Conservation (phyloP, 1,140 invertebrate genomes). For the Caenorhabditis brenneri region DNA sequence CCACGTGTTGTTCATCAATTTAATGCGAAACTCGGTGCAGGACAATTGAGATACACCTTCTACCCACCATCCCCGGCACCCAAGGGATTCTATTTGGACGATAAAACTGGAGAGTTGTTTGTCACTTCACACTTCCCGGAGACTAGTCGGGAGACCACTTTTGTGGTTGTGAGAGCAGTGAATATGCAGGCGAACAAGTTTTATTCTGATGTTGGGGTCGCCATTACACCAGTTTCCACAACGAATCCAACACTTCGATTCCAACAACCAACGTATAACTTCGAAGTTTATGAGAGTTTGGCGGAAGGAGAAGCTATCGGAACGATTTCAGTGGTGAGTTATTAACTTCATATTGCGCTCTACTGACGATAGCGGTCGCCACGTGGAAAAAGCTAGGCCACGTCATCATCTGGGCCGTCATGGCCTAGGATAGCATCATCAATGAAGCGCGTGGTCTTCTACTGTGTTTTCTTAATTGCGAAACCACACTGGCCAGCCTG, state of each 20-base stretch:
- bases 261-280: conserved; percentile 54
- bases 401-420: too few species aligned
- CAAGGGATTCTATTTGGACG: conserved; percentile 48
- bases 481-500: too few species aligned
- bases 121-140: conserved; percentile 54
- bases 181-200: conserved; percentile 61
- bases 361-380: not conserved
- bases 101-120: conserved; percentile 55
- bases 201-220: conserved; percentile 64
- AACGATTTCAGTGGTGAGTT: conserved; percentile 11
- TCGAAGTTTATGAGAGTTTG: conserved; percentile 57
- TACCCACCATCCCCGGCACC: conserved; percentile 33
- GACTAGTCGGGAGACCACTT: conserved; percentile 46
- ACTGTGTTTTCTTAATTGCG: too few species aligned
- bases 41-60: conserved; percentile 54
- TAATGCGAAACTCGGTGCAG: conserved; percentile 37
- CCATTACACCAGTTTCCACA: conserved; percentile 32
- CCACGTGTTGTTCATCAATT: conserved; percentile 48
- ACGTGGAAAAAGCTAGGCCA: too few species aligned
- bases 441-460: too few species aligned
- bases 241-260: conserved; percentile 25
- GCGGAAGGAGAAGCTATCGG: not conserved
- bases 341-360: not conserved
- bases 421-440: too few species aligned
- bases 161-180: conserved; percentile 66